A percentile compares a stretch with the other conserved stretches of the same genome.
Conservation (phyloP, 2,888 invertebrate genomes). For the Stegana nigrithorax region DNA sequence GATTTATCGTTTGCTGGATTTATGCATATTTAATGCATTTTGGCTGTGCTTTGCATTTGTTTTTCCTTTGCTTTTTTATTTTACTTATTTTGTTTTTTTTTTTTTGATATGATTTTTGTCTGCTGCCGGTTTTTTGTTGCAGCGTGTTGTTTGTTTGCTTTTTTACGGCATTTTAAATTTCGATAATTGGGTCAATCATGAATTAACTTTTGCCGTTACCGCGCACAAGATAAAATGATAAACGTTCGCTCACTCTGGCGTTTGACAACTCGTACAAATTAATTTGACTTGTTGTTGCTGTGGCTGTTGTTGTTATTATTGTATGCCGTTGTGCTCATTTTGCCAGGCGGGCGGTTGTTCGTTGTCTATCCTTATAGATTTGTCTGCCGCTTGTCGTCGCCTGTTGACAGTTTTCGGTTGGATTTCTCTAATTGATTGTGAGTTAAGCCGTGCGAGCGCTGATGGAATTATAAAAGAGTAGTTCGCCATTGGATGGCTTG, state of each 20-base stretch:
- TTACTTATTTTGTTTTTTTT: background rate
- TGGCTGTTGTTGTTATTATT: background rate
- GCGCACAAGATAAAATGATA: conserved; percentile 13
- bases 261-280: background rate
- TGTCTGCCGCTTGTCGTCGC: conserved; percentile 5
- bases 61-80: background rate
- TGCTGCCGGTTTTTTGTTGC: conserved; percentile 23
- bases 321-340: background rate
- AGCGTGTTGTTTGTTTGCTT: no score
- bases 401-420: conserved; percentile 7
- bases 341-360: background rate
- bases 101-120: conserved; percentile 7
- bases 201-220: conserved; percentile 4
- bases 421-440: conserved; percentile 18
- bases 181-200: conserved; percentile 50
- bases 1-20: conserved; percentile 54
- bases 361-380: conserved; percentile 9
- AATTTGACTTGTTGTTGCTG: no score
- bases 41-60: no score
- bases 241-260: background rate
- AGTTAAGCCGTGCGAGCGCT: no score
- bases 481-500: no score
- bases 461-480: no score
- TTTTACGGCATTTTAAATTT: conserved; percentile 51
- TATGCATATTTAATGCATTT: conserved; percentile 47